These are phyloP conservation scores for Lordiphosa clarofinis DNA, from an alignment of 1,140 invertebrate species.

Conservation along the genomic window DNA sequence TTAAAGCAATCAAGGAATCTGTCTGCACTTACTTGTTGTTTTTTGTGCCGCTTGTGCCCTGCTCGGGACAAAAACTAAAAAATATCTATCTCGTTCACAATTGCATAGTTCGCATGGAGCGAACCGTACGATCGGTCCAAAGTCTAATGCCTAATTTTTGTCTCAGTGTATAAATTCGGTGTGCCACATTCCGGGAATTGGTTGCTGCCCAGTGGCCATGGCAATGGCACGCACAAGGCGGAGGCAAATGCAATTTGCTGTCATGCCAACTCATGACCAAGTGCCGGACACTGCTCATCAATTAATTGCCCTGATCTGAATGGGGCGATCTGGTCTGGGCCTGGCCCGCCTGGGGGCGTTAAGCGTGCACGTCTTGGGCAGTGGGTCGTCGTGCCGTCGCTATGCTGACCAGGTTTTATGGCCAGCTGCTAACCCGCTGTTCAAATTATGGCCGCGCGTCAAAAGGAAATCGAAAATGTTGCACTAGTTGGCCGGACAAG, in stretches of 20 bases:
- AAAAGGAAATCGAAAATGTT: constrained; percentile 68
- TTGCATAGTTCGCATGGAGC: too few relatives aligned
- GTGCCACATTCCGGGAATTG: constrained; percentile 28
- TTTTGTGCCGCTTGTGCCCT: too few relatives aligned
- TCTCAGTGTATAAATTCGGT: constrained; percentile 15
- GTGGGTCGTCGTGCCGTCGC: constrained; percentile 30
- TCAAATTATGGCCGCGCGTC: constrained; percentile 54
- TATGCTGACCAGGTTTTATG: constrained; percentile 18
- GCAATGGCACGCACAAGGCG: constrained; percentile 36
- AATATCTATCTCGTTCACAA: too few relatives aligned
- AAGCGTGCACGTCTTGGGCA: constrained; percentile 35
- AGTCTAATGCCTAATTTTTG: not conserved
- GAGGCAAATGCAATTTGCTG: constrained; percentile 60
- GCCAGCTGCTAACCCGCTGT: constrained; percentile 45
- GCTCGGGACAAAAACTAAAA: too few relatives aligned
- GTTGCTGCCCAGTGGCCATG: constrained; percentile 45
- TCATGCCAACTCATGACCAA: constrained; percentile 51
- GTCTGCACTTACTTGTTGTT: too few relatives aligned
- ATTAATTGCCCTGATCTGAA: constrained; percentile 58
- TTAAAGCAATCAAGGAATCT: too few relatives aligned
- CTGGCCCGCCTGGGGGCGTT: constrained; percentile 40
- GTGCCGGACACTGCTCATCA: constrained; percentile 68
- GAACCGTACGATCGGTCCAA: too few relatives aligned
- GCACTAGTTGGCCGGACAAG: constrained; percentile 54
- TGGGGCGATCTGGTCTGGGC: constrained; percentile 11